These are phyloP conservation scores for Pristionchus maxplancki DNA, from an alignment of 2,888 invertebrate genomes.

Conservation along the genomic window DNA sequence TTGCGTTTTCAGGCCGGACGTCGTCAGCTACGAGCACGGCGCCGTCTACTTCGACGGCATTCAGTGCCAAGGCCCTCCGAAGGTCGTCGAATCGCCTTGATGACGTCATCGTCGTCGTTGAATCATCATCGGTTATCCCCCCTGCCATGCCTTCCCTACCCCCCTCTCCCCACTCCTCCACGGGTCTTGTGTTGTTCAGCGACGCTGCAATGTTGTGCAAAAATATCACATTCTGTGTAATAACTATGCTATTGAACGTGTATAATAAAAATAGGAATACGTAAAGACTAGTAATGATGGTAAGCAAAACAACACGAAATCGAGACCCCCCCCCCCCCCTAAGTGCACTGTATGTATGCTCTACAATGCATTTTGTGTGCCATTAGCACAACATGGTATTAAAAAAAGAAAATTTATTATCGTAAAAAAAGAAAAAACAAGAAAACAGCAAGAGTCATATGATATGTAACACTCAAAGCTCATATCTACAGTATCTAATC, in stretches of 20 bases:
- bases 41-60: slow-evolving; percentile 77
- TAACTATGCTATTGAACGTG: slow-evolving; percentile 20
- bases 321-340: too few relatives aligned
- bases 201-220: slow-evolving; percentile 14
- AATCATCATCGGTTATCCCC: background rate
- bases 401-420: too few relatives aligned
- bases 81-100: slow-evolving; percentile 10
- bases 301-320: too few relatives aligned
- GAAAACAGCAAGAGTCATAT: too few relatives aligned
- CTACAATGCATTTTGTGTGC: too few relatives aligned
- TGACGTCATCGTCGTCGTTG: too few relatives aligned
- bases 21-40: slow-evolving; percentile 70
- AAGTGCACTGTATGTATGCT: too few relatives aligned
- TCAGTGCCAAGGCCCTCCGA: slow-evolving; percentile 66
- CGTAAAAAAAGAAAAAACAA: too few relatives aligned
- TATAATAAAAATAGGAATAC: slow-evolving; percentile 43
- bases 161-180: background rate
- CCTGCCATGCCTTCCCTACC: background rate
- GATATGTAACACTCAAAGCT: too few relatives aligned
- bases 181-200: slow-evolving; percentile 8
- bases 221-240: background rate
- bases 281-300: too few relatives aligned
- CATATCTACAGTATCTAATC: too few relatives aligned
- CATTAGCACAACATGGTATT: too few relatives aligned
- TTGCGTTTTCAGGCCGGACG: slow-evolving; percentile 64